Base-by-base conservation (phyloP, 2,888 invertebrate species). In the Drosophila mettleri region DNA sequence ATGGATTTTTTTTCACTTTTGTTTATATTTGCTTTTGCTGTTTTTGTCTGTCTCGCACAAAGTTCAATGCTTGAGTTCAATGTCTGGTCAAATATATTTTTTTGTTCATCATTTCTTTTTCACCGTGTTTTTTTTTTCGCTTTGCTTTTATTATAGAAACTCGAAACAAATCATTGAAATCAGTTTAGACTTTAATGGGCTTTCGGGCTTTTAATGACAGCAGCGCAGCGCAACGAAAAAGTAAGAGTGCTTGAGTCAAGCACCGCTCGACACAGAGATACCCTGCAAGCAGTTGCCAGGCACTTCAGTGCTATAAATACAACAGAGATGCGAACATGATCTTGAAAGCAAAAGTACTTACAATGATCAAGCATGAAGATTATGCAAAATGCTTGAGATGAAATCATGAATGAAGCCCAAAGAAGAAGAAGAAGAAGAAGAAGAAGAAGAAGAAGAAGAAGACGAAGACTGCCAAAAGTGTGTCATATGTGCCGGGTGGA, bases 41-140 rank as follows among this genome's bases (percentile, higher is more conserved):
- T 58, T 46, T 33, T 24, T 27, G 12, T 51, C 8, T 27, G 27
- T 52, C 38, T 53, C 29, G 58, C 34, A 52, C 61, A 63, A 58
- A 79, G 81, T 81, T 82, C 82, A 82, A 58, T 63, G 69, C 24
- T 71, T 78, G 71, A 68, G 87, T 85, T 81, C 87, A 81, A 74
- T 81, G 81, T 46, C 68, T 73, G 27, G 31, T n/a, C 48, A 43
- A 9, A 24, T 24, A 24, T n/a, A n/a, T 9, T 8, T 36, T 54
- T 62, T 55, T 27, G 31, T 60, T 53, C 68, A 53, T 60, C 14
- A 48, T 54, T 38, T 29, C 43, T 24, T 45, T 20, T 38, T 5
- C 0, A 33, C 16, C n/a, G n/a, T n/a, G n/a, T n/a, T n/a, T n/a
- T 61, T 12, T 33, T 38, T 38, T 29, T 55, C 46, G 43, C n/a